Evolutionary conservation across 2,888 invertebrate genomes (phyloP), one percentile per base, ranked within the genome.

Genomic region (Trachelus tabidus): DNA sequence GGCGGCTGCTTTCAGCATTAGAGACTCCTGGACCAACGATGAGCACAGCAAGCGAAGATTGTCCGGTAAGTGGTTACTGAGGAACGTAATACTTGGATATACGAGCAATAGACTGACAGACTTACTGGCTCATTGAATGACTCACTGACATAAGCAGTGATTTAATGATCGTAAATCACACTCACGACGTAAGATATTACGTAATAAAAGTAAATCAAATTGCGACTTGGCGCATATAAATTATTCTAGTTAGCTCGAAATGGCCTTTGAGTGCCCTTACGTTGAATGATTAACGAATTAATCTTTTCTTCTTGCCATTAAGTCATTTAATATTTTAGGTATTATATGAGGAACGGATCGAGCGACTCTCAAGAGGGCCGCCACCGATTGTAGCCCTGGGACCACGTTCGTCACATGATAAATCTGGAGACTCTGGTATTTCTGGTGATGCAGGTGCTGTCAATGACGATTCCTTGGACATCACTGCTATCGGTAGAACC

Each of bases 371-470:
- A 89, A 93, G 92, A 90, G 94, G 92, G 83, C 93, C 85, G 86
- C 93, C 85, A 86, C 91, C 89, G 92, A 40, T 91, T 92, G 37
- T 92, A 92, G 87, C 91, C 91, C 73, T 92, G 81, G 95, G 87
- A 89, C 94, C 85, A 12, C 90, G 93, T 68, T 92, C 92, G 33
- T 92, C 91, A 76, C 93, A 94, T 81, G 96, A 96, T 87, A 96
- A 96, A 89, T 96, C 96, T 1, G 96, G 96, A 0, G 97, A 97
- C 91, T 96, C 96, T 0, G 97, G 96, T 0, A 97, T 97, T 84
- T 96, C 96, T 0, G 96, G 96, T 0, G 96, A 96, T 88, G 95
- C 94, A n/a, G 94, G 94, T 78, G 94, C 94, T 11, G 91, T 91
- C 12, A 92, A 92, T 76, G 89, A 90, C 23, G 90, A 91, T 81